phyloP scores from a whole-genome alignment of 2,797 vertebrate species.

The Cephalopachus bancanus region DNA sequence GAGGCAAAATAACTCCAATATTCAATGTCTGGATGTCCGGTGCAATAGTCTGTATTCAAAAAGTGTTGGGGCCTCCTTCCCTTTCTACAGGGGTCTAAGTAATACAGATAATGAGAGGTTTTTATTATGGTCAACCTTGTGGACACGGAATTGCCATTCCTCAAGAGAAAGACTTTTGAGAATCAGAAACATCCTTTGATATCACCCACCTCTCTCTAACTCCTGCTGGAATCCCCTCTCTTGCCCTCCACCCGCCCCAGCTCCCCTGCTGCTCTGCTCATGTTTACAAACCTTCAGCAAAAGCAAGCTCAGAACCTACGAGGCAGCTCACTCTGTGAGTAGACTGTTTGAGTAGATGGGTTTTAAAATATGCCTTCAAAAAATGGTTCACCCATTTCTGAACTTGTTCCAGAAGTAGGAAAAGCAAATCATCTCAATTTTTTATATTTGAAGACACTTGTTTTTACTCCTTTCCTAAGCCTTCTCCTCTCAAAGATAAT shows the following conservation, averaged over 20 bases:
- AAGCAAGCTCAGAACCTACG: neutral
- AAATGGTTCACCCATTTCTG: neutral
- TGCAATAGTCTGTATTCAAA: neutral
- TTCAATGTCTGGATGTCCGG: neutral
- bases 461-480: neutral
- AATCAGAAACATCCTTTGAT: neutral
- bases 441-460: neutral
- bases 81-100: neutral
- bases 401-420: neutral
- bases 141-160: neutral
- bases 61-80: neutral
- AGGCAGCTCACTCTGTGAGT: neutral
- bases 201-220: neutral
- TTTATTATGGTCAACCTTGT: neutral
- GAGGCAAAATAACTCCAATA: neutral
- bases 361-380: slow-evolving; percentile 48
- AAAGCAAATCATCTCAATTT: neutral
- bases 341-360: neutral
- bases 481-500: neutral
- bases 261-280: neutral
- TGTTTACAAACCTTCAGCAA: neutral
- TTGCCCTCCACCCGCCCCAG: no score
- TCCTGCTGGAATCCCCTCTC: neutral
- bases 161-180: neutral
- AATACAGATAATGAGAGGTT: neutral